Percentiles rank a stretch among this genome's conserved stretches.
These are phyloP conservation scores for Ips nitidus DNA, from an alignment of 1,140 invertebrate species.

Conservation along the genomic window DNA sequence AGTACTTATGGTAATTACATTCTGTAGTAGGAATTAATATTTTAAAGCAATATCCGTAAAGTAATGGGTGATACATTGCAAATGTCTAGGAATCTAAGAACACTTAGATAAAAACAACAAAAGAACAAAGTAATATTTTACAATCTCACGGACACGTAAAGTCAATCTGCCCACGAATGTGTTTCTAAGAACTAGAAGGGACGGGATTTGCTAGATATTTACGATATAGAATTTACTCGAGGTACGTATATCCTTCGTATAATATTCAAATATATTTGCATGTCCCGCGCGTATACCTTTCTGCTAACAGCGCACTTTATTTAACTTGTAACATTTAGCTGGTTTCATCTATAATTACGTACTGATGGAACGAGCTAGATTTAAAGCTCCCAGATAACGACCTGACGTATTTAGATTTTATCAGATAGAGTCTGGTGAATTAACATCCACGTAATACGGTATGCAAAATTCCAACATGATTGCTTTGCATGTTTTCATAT, in stretches of 20 bases:
- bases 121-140: conserved; percentile 20
- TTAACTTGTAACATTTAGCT: neutral
- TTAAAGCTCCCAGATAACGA: too few species aligned
- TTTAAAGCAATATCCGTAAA: too few species aligned
- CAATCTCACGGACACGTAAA: conserved; percentile 19
- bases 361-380: neutral
- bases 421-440: too few species aligned
- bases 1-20: too few species aligned
- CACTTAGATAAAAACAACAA: neutral
- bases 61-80: too few species aligned
- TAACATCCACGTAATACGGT: too few species aligned
- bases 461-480: too few species aligned
- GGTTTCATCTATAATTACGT: neutral
- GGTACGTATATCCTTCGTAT: conserved; percentile 19
- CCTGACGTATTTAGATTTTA: too few species aligned
- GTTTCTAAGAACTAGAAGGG: conserved; percentile 18
- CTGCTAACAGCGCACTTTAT: conserved; percentile 6
- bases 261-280: conserved; percentile 22
- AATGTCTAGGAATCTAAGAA: too few species aligned
- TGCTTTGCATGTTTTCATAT: too few species aligned
- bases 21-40: too few species aligned
- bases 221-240: conserved; percentile 18
- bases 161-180: conserved; percentile 22
- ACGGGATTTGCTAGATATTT: conserved; percentile 13
- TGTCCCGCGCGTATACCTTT: conserved; percentile 13